Evolutionary conservation across 2,888 invertebrate genomes (phyloP).

Genomic region (Taphrorychus bicolor): DNA sequence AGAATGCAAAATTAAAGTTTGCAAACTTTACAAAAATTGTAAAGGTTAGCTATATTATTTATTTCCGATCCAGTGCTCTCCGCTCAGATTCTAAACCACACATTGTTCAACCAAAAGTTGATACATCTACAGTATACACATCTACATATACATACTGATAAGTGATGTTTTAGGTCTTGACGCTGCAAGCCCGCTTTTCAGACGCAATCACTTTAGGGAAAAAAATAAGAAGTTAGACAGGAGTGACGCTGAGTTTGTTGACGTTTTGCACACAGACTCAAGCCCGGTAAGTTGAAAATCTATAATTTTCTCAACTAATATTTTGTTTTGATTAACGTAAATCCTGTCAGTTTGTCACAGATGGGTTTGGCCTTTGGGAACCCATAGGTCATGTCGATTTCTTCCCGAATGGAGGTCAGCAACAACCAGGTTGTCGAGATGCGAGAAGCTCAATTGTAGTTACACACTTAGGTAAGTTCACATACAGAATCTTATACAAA

Average conservation of each 20-base stretch:
- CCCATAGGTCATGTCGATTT: slow-evolving; percentile 69
- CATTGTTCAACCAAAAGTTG: no score
- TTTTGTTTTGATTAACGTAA: not conserved
- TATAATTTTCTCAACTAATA: not conserved
- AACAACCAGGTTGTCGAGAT: slow-evolving; percentile 68
- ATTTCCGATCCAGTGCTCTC: no score
- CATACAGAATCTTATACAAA: no score
- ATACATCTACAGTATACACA: no score
- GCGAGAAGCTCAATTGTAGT: slow-evolving; percentile 65
- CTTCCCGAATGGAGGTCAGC: slow-evolving; percentile 68
- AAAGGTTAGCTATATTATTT: no score
- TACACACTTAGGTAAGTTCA: slow-evolving; percentile 64
- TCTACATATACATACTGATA: no score
- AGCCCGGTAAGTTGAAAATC: slow-evolving; percentile 54
- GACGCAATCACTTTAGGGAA: slow-evolving; percentile 63
- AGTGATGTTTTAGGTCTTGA: slow-evolving; percentile 71
- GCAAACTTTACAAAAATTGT: no score
- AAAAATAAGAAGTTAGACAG: slow-evolving; percentile 66
- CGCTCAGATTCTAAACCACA: no score
- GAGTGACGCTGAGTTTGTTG: slow-evolving; percentile 70
- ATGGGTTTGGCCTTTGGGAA: slow-evolving; percentile 67
- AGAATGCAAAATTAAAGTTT: no score
- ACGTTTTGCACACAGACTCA: slow-evolving; percentile 74
- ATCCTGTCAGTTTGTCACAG: slow-evolving; percentile 61
- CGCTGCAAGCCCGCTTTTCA: slow-evolving; percentile 82